These are phyloP conservation scores for Halcyon malimbica DNA, from an alignment of 2,113 vertebrate species.

Conservation along the genomic window DNA sequence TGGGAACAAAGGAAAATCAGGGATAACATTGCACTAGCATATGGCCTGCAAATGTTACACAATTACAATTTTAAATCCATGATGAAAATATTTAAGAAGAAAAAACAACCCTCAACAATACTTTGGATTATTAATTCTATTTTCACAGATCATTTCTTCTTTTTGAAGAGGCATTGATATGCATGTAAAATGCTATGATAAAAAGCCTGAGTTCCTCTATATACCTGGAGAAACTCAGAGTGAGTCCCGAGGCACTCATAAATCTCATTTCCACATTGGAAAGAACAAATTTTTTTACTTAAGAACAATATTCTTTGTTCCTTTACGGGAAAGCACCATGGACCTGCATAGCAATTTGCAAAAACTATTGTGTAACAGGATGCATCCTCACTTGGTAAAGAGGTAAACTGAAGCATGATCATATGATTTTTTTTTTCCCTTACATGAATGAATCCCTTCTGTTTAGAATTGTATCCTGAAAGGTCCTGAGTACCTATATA, in stretches of 20 bases:
- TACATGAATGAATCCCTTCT: not conserved
- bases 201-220: not conserved
- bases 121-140: not conserved
- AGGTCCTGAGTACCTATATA: not conserved
- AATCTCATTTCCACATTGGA: not conserved
- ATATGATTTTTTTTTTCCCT: too few species aligned
- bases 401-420: not conserved
- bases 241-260: not conserved
- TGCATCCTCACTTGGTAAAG: not conserved
- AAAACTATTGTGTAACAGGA: not conserved
- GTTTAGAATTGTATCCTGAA: not conserved
- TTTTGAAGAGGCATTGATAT: not conserved
- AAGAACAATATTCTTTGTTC: not conserved
- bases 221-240: not conserved
- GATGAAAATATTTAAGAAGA: not conserved
- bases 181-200: not conserved
- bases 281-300: not conserved
- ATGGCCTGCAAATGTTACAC: not conserved
- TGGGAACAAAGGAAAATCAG: not conserved
- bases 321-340: not conserved
- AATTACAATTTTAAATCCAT: not conserved
- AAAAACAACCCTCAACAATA: not conserved
- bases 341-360: not conserved
- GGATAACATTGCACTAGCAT: not conserved
- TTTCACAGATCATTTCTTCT: not conserved